A percentile compares a stretch with the other conserved stretches of the same genome.
Evolutionary conservation across 2,797 vertebrate species (phyloP).

Genomic region (Sciurus vulgaris): DNA sequence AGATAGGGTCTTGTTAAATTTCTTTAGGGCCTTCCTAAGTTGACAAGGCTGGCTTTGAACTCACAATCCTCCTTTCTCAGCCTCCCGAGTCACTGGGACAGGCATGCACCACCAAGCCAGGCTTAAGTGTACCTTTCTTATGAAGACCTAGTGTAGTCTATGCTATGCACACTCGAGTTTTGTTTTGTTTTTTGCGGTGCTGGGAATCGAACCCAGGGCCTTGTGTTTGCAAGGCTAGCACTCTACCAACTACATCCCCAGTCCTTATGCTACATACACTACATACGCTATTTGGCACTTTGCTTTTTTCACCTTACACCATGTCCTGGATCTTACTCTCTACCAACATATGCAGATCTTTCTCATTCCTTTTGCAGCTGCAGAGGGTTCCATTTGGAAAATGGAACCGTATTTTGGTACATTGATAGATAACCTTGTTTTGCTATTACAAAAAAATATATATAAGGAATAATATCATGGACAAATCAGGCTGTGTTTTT

Average conservation of each 20-base stretch:
- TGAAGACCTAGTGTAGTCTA: background rate
- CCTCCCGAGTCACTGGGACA: too few species aligned
- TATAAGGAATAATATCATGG: background rate
- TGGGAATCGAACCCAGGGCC: too few species aligned
- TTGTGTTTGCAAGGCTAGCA: too few species aligned
- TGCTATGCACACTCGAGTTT: background rate
- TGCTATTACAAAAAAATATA: slow-evolving; percentile 10
- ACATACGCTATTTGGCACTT: background rate
- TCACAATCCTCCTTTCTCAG: too few species aligned
- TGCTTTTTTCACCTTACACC: background rate
- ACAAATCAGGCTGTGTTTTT: slow-evolving; percentile 15
- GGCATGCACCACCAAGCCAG: too few species aligned
- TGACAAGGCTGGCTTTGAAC: too few species aligned
- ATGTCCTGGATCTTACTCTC: background rate
- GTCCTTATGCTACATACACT: background rate
- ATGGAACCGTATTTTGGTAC: background rate
- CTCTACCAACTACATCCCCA: too few species aligned
- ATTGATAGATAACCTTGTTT: background rate
- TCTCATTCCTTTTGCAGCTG: background rate
- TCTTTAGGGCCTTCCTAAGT: too few species aligned
- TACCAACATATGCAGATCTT: background rate
- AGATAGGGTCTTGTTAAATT: too few species aligned
- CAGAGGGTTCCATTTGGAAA: background rate
- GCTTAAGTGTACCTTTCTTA: background rate
- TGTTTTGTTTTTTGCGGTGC: too few species aligned